phyloP scores from a whole-genome alignment of 2,888 invertebrate species.

The Chloroclysta siterata region DNA sequence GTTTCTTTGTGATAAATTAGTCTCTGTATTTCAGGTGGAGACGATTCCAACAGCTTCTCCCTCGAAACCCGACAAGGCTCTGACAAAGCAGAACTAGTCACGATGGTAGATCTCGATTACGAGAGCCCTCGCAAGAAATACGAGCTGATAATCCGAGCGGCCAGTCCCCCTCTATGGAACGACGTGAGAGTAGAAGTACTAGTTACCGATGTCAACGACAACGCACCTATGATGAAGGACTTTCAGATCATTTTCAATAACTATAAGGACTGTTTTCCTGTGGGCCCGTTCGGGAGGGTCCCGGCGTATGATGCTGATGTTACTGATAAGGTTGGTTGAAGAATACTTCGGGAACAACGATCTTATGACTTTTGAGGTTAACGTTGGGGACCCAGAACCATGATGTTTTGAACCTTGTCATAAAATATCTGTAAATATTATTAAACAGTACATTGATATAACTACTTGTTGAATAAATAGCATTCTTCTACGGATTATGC shows the following conservation, averaged over 20 bases:
- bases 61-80: constrained; percentile 92
- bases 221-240: constrained; percentile 95
- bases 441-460: too few species aligned
- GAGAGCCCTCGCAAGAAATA: constrained; percentile 97
- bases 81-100: constrained; percentile 94
- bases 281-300: constrained; percentile 94
- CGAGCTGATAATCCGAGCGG: constrained; percentile 94
- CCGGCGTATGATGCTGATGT: constrained; percentile 98
- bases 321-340: constrained; percentile 87
- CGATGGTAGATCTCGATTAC: constrained; percentile 96
- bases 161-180: constrained; percentile 94
- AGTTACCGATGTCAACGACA: constrained; percentile 97
- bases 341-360: background rate
- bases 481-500: too few species aligned
- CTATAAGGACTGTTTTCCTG: constrained; percentile 96
- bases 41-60: constrained; percentile 94
- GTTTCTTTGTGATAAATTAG: too few species aligned
- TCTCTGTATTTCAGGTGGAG: constrained; percentile 87
- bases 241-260: constrained; percentile 98
- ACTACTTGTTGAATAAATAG: too few species aligned
- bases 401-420: too few species aligned
- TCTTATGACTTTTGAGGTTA: too few species aligned
- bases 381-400: too few species aligned
- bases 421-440: too few species aligned
- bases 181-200: constrained; percentile 95